Evolutionary conservation across 2,797 vertebrate genomes (phyloP), one percentile per base, ranked within the genome.

Genomic region (Psittacula derbiana): DNA sequence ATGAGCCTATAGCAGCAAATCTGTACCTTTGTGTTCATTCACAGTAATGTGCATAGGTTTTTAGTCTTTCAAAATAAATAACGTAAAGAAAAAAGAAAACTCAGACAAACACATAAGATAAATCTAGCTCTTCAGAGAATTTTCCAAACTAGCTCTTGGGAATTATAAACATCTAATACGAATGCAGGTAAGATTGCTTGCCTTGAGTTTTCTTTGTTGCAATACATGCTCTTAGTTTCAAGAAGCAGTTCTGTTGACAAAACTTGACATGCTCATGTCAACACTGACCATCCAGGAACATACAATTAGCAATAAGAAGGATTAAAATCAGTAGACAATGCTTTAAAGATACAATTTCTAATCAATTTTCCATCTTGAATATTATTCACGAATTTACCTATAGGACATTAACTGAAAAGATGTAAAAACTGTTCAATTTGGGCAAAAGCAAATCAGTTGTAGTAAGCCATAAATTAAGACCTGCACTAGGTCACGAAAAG

Each of bases 1-100:
- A 91, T 27, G 23, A 70, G 25, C 84, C 47, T 74, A 71, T 0
- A 94, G 95, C 97, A 98, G 97, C 97, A 97, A 93, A 93, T 94
- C 88, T 46, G 57, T 55, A 91, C 89, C 76, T 97, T 94, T 84
- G 6, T 44, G 95, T 92, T 78, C 52, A 60, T 69, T 92, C 97
- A 97, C 98, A 98, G 98, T 98, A 98, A 98, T 98, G 98, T 98
- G 98, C 55, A 88, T 36, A 92, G 96, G 93, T 93, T 75, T 91
- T 65, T n/a, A 46, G 10, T 82, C 21, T 85, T 66, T 47, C 58
- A 50, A 84, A 93, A 80, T 46, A 96, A 82, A 93, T 11, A 80
- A 36, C 5, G 17, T 16, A 72, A 93, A 71, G n/a, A 60, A 62
- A 85, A 92, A 90, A 90, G 5, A 44, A 92, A 96, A 87, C 18